These are phyloP conservation scores for Aselliscus stoliczkanus DNA, from an alignment of 2,797 vertebrate species.

Conservation along the genomic window DNA sequence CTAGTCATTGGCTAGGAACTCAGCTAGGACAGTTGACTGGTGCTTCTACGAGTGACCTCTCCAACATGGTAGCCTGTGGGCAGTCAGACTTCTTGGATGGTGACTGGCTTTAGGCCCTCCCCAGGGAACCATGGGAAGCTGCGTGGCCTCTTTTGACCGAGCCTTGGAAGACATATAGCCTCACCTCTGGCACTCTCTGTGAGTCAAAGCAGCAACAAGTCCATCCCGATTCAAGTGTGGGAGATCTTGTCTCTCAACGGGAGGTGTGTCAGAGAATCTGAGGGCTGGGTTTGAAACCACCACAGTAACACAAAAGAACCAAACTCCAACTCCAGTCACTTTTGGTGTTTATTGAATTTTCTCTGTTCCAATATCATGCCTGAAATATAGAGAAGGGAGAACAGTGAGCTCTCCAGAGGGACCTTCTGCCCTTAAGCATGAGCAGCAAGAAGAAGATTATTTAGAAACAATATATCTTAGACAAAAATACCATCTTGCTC, in stretches of 20 bases:
- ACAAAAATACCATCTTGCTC: neutral
- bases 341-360: neutral
- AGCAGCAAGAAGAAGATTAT: neutral
- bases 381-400: constrained; percentile 30
- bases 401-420: neutral
- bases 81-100: neutral
- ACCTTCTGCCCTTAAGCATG: neutral
- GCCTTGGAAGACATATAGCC: neutral
- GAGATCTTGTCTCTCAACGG: neutral
- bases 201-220: neutral
- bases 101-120: neutral
- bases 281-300: neutral
- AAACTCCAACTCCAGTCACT: neutral
- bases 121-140: neutral
- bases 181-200: neutral
- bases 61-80: fast-evolving
- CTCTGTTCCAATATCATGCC: constrained; percentile 9
- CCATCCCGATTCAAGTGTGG: neutral
- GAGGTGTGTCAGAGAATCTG: neutral
- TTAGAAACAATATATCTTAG: neutral
- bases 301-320: neutral
- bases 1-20: neutral
- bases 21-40: fast-evolving
- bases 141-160: neutral
- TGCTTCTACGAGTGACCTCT: neutral